A percentile compares a stretch with the other conserved stretches of the same genome.
Evolutionary conservation across 2,113 vertebrate species (phyloP).

Genomic region (Pituophis catenifer): DNA sequence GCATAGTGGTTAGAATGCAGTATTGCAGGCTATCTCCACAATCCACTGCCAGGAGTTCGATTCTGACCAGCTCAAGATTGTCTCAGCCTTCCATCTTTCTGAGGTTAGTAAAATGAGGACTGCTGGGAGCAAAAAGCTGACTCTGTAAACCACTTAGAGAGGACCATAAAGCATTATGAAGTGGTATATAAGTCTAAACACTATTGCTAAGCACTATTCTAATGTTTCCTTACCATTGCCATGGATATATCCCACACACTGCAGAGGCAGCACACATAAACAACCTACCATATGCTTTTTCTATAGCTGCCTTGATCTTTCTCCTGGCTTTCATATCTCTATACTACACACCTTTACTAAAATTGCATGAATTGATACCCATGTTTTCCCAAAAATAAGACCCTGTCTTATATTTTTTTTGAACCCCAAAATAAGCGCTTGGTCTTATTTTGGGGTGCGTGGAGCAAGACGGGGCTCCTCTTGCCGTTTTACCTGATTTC

Average conservation of each 20-base stretch:
- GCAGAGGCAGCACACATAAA: neutral
- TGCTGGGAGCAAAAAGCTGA: no score
- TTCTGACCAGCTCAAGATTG: neutral
- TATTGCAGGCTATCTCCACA: neutral
- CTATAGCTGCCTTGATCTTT: neutral
- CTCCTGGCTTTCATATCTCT: neutral
- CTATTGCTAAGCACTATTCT: no score
- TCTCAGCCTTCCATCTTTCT: neutral
- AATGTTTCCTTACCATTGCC: neutral
- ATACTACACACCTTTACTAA: neutral
- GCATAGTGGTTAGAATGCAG: neutral
- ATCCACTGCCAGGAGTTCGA: neutral
- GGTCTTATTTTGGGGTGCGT: no score
- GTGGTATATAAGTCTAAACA: no score
- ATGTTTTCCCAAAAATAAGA: no score
- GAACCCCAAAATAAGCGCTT: no score
- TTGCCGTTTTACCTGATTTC: no score
- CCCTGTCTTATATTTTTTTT: no score
- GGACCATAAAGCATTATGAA: no score
- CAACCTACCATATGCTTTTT: neutral
- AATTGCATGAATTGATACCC: neutral
- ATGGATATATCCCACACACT: neutral
- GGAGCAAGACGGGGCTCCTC: no score
- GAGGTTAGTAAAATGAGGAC: no score
- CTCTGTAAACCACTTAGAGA: no score